Evolutionary conservation across 1,140 invertebrate species (phyloP), one percentile per base, ranked within the genome.

Genomic region (Neodiprion pinetum): DNA sequence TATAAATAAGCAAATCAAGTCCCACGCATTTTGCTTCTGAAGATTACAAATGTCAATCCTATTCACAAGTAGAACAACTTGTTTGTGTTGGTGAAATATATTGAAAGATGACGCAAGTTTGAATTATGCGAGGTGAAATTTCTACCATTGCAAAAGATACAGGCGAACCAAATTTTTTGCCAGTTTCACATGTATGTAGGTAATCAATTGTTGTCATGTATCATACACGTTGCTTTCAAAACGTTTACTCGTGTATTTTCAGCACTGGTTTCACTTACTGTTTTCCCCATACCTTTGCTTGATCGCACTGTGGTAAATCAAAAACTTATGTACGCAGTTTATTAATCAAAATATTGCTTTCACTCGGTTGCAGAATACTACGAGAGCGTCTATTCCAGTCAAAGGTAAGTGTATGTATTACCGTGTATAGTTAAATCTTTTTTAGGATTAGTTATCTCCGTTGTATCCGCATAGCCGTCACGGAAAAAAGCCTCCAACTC

Each of bases 321-420:
- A 69, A 23, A 40, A 4, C 28, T 40, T 40, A 3, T 65, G 17
- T 9, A 69, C 23, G 9, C n/a, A 61, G n/a, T 17, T 61, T 61
- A 9, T 77, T 72, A 67, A 53, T 79, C 66, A 75, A 21, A 50
- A 70, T 61, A 10, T 67, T 70, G 48, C 77, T 68, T 79, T 76
- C 81, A 74, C 79, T 77, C 79, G 77, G 82, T 88, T 86, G 72
- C 82, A 89, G 88, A 84, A 89, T 76, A 85, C 86, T 47, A 86
- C 83, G 50, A 86, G 86, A 81, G 83, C 86, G 74, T 87, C 87
- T 71, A 88, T 88, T 75, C 88, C 87, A 73, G 87, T 88, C 47
- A 89, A 89, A 88, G 87, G 88, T 87, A 80, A 75, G 80, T 76
- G 12, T 70, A 21, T 74, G 40, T 69, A 69, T 69, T 21, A 14